Percentiles rank a stretch among this genome's conserved stretches.
Conservation (phyloP, 2,113 vertebrate genomes). For the Sylvilagus bachmani region DNA sequence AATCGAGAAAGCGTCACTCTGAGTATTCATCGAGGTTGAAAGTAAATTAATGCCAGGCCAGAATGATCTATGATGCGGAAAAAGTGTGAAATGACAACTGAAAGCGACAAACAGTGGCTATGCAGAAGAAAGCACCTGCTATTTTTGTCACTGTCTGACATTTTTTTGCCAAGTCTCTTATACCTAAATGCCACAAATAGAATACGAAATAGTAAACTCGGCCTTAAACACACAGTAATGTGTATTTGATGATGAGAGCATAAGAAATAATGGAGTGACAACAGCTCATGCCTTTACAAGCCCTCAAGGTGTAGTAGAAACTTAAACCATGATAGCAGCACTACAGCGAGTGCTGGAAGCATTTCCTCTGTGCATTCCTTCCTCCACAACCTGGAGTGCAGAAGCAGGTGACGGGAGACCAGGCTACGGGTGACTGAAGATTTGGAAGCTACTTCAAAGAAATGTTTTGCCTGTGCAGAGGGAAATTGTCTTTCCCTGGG, state of each 20-base stretch:
- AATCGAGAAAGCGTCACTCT: neutral
- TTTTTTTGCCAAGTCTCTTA: slow-evolving; percentile 18
- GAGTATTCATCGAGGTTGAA: neutral
- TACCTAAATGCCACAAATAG: neutral
- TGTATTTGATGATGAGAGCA: neutral
- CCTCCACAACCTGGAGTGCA: neutral
- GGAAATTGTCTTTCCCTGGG: neutral
- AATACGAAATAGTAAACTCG: neutral
- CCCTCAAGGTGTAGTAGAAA: neutral
- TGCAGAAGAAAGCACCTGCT: neutral
- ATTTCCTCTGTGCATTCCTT: neutral
- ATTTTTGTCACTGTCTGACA: neutral
- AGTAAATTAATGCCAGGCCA: slow-evolving; percentile 30
- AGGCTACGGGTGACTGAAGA: neutral
- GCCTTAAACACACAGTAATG: neutral
- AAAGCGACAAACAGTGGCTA: neutral
- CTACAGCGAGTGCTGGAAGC: neutral
- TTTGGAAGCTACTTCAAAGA: neutral
- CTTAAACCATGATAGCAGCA: fast-evolving
- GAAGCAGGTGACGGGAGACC: neutral
- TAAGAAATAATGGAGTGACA: neutral
- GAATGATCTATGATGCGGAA: neutral
- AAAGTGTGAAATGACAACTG: neutral
- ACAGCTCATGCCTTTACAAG: neutral
- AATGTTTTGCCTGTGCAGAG: neutral